A percentile compares a stretch with the other conserved stretches of the same genome.
Conservation (phyloP, 2,113 vertebrate species). For the Brevimyrus niger region DNA sequence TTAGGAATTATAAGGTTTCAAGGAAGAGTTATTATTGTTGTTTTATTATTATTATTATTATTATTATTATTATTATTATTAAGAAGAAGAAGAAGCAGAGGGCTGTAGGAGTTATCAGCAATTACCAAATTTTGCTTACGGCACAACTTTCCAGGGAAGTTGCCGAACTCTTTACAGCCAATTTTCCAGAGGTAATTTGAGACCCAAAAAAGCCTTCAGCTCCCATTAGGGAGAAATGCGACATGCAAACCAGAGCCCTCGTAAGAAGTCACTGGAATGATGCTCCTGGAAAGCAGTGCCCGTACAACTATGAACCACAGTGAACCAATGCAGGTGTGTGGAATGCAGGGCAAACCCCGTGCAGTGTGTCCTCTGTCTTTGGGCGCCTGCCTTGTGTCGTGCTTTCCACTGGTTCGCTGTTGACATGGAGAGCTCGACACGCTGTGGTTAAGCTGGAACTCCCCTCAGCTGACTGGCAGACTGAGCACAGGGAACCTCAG, state of each 20-base stretch:
- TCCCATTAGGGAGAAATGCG: background rate
- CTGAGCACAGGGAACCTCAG: background rate
- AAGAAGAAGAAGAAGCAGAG: background rate
- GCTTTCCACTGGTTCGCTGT: background rate
- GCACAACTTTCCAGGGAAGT: background rate
- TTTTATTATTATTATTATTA: too few relatives aligned
- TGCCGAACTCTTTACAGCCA: background rate
- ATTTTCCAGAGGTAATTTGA: background rate
- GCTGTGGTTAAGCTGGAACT: background rate
- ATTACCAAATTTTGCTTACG: background rate
- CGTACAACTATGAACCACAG: background rate
- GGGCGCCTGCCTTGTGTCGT: background rate
- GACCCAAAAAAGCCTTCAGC: background rate
- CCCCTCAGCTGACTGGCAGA: background rate
- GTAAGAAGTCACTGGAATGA: background rate
- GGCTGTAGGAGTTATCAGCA: background rate
- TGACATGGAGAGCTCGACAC: background rate
- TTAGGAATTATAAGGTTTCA: background rate
- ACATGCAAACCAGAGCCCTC: background rate
- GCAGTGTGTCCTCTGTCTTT: background rate
- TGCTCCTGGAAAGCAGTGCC: background rate
- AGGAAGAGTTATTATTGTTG: background rate
- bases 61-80: background rate
- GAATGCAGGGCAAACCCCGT: background rate
- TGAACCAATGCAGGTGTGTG: too few relatives aligned